These are phyloP conservation scores for Catagonus wagneri DNA, from an alignment of 2,113 vertebrate species.

Conservation along the genomic window DNA sequence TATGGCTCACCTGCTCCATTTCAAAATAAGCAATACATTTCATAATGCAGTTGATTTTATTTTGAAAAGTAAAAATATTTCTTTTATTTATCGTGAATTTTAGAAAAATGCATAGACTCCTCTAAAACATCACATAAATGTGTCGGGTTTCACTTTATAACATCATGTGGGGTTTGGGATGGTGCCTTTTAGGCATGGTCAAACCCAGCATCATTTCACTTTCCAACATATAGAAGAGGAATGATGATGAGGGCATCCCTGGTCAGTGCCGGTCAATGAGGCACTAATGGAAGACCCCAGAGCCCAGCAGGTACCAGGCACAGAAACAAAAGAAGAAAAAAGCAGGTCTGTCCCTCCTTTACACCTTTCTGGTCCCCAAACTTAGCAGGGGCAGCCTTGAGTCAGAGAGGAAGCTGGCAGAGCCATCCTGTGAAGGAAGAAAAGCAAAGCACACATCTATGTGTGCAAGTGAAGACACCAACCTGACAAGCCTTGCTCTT, in stretches of 20 bases:
- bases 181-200: background rate
- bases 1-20: constrained; percentile 42
- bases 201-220: background rate
- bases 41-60: background rate
- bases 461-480: background rate
- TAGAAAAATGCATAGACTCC: constrained; percentile 28
- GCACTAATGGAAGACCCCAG: background rate
- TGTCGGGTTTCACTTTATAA: background rate
- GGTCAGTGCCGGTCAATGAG: background rate
- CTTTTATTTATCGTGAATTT: background rate
- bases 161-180: background rate
- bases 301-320: background rate
- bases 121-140: background rate
- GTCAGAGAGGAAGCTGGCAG: background rate
- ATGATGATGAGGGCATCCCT: background rate
- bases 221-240: background rate
- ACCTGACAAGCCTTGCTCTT: too few species aligned
- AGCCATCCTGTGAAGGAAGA: background rate
- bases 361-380: background rate
- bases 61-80: too few species aligned
- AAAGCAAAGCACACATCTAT: background rate
- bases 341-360: background rate
- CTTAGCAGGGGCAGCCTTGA: background rate
- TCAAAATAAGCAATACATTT: constrained; percentile 47
- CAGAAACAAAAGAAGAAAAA: background rate